Percentiles rank a stretch among this genome's conserved stretches.
phyloP scores from a whole-genome alignment of 2,797 vertebrate genomes.

The Chaetophractus vellerosus region DNA sequence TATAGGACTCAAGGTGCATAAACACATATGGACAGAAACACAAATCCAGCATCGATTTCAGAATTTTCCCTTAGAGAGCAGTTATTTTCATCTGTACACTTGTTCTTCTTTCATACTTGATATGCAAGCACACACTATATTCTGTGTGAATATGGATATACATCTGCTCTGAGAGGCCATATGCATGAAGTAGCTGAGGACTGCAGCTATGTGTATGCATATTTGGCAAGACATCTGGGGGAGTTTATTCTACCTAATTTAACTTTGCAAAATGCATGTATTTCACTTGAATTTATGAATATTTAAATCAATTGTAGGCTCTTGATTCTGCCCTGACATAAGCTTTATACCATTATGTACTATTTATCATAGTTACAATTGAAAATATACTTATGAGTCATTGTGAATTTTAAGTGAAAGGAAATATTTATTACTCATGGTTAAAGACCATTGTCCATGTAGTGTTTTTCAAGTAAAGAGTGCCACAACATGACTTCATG shows the following conservation, averaged over 20 bases:
- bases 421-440: not conserved
- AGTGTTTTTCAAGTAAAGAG: not conserved
- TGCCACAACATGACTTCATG: not conserved
- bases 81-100: constrained; percentile 76
- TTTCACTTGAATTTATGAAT: constrained; percentile 42
- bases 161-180: constrained; percentile 71
- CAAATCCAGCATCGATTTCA: constrained; percentile 69
- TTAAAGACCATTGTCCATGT: not conserved
- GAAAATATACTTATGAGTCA: not conserved
- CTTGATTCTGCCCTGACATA: constrained; percentile 28
- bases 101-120: constrained; percentile 59
- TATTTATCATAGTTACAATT: not conserved
- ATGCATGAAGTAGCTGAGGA: constrained; percentile 33
- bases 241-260: constrained; percentile 64
- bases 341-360: not conserved
- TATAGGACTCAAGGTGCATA: constrained; percentile 74
- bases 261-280: constrained; percentile 18
- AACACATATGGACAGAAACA: constrained; percentile 79
- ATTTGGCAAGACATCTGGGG: constrained; percentile 71
- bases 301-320: not conserved
- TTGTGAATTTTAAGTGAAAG: not conserved
- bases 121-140: constrained; percentile 59
- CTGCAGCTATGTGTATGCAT: constrained; percentile 27
- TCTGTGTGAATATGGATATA: constrained; percentile 75
- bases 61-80: constrained; percentile 69